phyloP scores from a whole-genome alignment of 2,888 invertebrate species.

The Arctia plantaginis region DNA sequence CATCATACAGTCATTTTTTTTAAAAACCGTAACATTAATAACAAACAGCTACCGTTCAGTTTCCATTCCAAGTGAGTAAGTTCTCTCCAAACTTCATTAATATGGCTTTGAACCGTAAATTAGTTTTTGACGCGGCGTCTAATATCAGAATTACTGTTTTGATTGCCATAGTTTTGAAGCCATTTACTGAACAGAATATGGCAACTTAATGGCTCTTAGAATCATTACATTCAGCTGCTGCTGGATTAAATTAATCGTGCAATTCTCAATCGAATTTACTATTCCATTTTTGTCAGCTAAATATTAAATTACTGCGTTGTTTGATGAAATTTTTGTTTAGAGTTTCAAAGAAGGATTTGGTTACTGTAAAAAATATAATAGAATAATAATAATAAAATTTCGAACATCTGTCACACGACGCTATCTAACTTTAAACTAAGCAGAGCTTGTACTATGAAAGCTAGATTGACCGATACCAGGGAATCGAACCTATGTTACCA shows the following conservation, averaged over 20 bases:
- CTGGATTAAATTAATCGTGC: neutral
- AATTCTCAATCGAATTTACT: neutral
- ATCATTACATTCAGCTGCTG: slow-evolving; percentile 8
- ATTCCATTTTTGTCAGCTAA: neutral
- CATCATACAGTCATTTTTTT: too few relatives aligned
- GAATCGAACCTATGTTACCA: too few relatives aligned
- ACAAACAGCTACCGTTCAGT: neutral
- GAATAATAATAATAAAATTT: too few relatives aligned
- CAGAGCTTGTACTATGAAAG: too few relatives aligned
- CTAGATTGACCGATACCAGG: too few relatives aligned
- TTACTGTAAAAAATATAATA: too few relatives aligned
- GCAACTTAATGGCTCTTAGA: slow-evolving; percentile 3
- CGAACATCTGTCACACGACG: too few relatives aligned
- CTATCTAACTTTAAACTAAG: too few relatives aligned
- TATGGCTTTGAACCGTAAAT: slow-evolving; percentile 15
- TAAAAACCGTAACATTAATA: neutral
- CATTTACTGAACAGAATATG: slow-evolving; percentile 1
- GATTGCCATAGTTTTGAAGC: slow-evolving; percentile 19
- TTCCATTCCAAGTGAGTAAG: neutral
- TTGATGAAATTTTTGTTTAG: neutral
- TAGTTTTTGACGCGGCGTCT: slow-evolving; percentile 11
- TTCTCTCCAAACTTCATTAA: slow-evolving; percentile 16
- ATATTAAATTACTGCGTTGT: neutral
- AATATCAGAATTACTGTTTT: slow-evolving; percentile 20
- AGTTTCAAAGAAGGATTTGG: neutral